Percentiles rank a stretch among this genome's conserved stretches.
These are phyloP conservation scores for Chouioia cunea DNA, from an alignment of 2,888 invertebrate species.

Conservation along the genomic window DNA sequence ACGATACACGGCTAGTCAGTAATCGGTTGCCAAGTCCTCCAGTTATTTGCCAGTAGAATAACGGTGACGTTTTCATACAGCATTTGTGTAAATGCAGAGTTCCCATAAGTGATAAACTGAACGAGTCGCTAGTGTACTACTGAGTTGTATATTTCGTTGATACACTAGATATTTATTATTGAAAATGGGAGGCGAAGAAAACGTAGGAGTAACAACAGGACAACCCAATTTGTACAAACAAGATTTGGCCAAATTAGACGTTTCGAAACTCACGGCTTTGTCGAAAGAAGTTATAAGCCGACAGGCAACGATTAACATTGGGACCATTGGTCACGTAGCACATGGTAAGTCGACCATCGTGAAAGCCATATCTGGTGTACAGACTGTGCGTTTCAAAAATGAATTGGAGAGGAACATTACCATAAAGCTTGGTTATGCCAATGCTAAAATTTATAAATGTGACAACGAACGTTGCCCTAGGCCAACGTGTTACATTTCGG, in stretches of 20 bases:
- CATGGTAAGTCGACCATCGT: constrained; percentile 99
- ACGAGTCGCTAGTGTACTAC: too few relatives aligned
- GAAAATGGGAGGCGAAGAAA: constrained; percentile 71
- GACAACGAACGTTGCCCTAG: constrained; percentile 95
- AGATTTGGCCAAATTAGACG: constrained; percentile 89
- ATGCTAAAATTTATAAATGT: constrained; percentile 98
- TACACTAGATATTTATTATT: too few relatives aligned
- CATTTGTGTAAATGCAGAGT: too few relatives aligned
- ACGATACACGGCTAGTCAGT: too few relatives aligned
- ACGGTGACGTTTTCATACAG: too few relatives aligned
- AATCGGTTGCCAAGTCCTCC: too few relatives aligned
- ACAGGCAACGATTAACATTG: constrained; percentile 99
- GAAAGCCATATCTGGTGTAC: constrained; percentile 98
- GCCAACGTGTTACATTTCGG: constrained; percentile 95
- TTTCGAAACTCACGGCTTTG: constrained; percentile 88
- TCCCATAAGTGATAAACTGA: too few relatives aligned
- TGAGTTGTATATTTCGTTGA: too few relatives aligned
- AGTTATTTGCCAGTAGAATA: too few relatives aligned
- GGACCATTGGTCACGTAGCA: constrained; percentile 99
- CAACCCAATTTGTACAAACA: constrained; percentile 92
- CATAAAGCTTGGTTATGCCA: constrained; percentile 99
- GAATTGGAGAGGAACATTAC: constrained; percentile 99
- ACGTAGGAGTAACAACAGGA: constrained; percentile 72
- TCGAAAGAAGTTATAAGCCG: constrained; percentile 98
- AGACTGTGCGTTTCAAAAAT: constrained; percentile 99